Base-by-base conservation (phyloP, 2,113 vertebrate species). In the Ahaetulla prasina region DNA sequence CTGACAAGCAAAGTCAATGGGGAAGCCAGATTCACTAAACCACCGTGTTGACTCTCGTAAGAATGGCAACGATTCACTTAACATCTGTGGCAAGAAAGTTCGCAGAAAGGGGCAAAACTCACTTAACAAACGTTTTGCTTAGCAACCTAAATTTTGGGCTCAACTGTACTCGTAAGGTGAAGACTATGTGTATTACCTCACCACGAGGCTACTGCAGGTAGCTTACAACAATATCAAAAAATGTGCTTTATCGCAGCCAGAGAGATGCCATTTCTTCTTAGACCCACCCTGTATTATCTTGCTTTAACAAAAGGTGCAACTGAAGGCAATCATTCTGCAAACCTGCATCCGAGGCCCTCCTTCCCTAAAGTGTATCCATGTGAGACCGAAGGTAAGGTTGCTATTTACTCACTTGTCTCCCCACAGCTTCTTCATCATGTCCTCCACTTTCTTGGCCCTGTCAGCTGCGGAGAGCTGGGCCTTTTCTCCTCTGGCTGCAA, bases 401-500 rank as follows among this genome's bases (percentile, higher is more conserved):
- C 30, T 35, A 2, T 2, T n/a, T 10, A 94, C 95, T 94, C 55
- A 96, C 94, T 94, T 94, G 63, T 94, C 96, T 89, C 92, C 92
- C 95, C 96, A 95, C 1, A 95, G 93, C 7, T 95, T 96, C 91
- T 96, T 95, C 95, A 90, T 96, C 93, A 14, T 89, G 16, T 94
- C 96, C 60, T 95, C 95, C 53, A 94, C 96, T 88, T 96, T 93
- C 91, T 95, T 95, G 85, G 91, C 89, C 43, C 5, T n/a, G 12
- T 94, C 95, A 55, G 0, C 18, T 1, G 85, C 85, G 18, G 91
- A 25, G 11, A 96, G 47, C 18, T 96, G 94, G 16, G 53, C 18
- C 93, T 97, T 96, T 55, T 96, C 96, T 35, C 95, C 96, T 95
- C 96, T 96, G 89, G 96, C 94, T 89, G 94, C 86, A 94, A 96